These are phyloP conservation scores for Eidolon dupreanum DNA, from an alignment of 2,797 vertebrate species.

Conservation along the genomic window DNA sequence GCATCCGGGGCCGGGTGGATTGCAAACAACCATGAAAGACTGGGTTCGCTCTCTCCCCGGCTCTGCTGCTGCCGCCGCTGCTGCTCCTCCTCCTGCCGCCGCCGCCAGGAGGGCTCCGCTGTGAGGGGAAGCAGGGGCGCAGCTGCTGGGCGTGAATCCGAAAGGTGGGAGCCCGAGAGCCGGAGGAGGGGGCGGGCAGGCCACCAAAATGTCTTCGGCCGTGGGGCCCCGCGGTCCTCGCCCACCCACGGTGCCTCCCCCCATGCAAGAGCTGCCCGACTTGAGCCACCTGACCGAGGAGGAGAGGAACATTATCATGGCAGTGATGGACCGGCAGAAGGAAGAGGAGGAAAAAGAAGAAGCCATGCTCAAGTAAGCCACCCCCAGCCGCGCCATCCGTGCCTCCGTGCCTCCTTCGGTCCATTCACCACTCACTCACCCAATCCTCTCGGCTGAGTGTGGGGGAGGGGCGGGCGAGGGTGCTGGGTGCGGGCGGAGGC, in stretches of 20 bases:
- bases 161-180: conserved; percentile 82
- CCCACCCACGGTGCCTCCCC: conserved; percentile 94
- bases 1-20: conserved; percentile 85
- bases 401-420: conserved; percentile 36
- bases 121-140: conserved; percentile 83
- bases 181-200: conserved; percentile 90
- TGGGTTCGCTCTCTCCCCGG: conserved; percentile 81
- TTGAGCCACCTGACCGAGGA: conserved; percentile 99
- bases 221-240: conserved; percentile 97
- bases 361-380: conserved; percentile 98
- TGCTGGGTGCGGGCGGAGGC: conserved; percentile 43
- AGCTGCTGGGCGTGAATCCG: conserved; percentile 78
- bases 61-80: conserved; percentile 76
- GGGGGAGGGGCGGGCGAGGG: conserved; percentile 53
- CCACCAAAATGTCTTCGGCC: conserved; percentile 93
- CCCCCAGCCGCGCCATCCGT: conserved; percentile 68
- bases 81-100: conserved; percentile 62
- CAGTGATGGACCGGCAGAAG: conserved; percentile 98
- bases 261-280: conserved; percentile 97
- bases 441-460: not conserved
- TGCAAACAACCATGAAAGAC: conserved; percentile 90
- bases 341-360: conserved; percentile 99
- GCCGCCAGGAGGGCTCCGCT: conserved; percentile 79
- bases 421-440: conserved; percentile 57
- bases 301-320: conserved; percentile 98